Conservation (phyloP, 2,797 vertebrate species). For the Coccyzus lansbergi region DNA sequence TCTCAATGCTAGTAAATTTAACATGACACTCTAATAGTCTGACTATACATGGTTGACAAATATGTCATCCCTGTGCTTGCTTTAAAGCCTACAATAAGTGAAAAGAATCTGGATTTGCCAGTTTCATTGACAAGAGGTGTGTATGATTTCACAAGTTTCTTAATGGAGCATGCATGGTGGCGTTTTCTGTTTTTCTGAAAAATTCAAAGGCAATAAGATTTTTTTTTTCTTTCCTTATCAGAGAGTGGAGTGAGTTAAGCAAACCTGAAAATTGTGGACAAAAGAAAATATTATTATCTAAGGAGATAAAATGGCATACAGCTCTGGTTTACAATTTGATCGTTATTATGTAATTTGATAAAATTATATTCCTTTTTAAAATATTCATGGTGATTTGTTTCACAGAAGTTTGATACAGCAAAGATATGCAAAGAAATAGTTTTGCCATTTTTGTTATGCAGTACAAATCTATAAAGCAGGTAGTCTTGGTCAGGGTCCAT, state of each 20-base stretch:
- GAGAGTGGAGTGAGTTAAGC: background rate
- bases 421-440: background rate
- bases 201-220: background rate
- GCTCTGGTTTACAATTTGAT: background rate
- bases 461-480: background rate
- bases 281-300: background rate
- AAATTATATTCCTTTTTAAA: background rate
- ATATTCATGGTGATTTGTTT: background rate
- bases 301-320: background rate
- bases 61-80: background rate
- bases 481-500: background rate
- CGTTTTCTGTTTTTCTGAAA: background rate
- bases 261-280: background rate
- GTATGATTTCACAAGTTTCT: background rate
- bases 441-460: background rate
- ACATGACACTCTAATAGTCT: background rate
- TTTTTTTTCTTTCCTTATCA: background rate
- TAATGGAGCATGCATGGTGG: background rate
- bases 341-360: background rate
- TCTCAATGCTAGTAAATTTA: background rate
- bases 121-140: background rate
- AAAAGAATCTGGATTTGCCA: background rate
- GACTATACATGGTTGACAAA: background rate
- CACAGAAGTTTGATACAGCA: background rate
- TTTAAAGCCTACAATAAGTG: background rate